phyloP scores from a whole-genome alignment of 2,113 vertebrate species.

The Psittacus erithacus region DNA sequence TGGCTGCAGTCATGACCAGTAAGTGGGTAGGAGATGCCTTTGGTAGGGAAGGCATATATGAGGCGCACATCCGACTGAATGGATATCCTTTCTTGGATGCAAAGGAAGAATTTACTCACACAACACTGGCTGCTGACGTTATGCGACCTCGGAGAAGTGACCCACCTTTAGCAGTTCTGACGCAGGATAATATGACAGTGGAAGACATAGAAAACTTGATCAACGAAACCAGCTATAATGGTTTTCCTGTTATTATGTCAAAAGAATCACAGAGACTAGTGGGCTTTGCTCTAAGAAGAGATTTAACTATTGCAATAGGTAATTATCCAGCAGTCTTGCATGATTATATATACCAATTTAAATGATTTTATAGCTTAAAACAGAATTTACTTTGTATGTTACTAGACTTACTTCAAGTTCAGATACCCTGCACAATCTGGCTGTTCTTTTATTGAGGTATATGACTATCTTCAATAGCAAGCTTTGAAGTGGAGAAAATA shows the following conservation, averaged over 20 bases:
- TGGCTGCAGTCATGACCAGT: constrained; percentile 99
- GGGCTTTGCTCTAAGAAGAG: constrained; percentile 96
- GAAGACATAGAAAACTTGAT: constrained; percentile 93
- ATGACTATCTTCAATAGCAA: background rate
- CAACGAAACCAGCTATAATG: constrained; percentile 95
- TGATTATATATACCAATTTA: background rate
- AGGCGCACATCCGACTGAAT: constrained; percentile 96
- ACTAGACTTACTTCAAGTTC: background rate
- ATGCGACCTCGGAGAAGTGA: constrained; percentile 93
- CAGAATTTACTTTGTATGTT: background rate
- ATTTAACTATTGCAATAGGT: constrained; percentile 98
- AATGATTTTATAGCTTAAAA: background rate
- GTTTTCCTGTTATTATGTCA: constrained; percentile 98
- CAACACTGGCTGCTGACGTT: constrained; percentile 93
- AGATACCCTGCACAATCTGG: background rate
- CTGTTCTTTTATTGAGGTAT: background rate
- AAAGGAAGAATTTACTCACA: constrained; percentile 98
- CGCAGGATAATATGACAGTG: constrained; percentile 96
- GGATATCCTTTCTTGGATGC: constrained; percentile 98
- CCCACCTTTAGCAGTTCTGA: constrained; percentile 91
- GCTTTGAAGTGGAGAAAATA: background rate
- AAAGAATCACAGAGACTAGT: constrained; percentile 97
- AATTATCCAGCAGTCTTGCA: constrained; percentile 28
- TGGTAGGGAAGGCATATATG: constrained; percentile 97
- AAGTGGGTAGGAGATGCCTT: constrained; percentile 99